Percentiles rank a stretch among this genome's conserved stretches.
Evolutionary conservation across 2,113 vertebrate species (phyloP).

Genomic region (Tetrax tetrax): DNA sequence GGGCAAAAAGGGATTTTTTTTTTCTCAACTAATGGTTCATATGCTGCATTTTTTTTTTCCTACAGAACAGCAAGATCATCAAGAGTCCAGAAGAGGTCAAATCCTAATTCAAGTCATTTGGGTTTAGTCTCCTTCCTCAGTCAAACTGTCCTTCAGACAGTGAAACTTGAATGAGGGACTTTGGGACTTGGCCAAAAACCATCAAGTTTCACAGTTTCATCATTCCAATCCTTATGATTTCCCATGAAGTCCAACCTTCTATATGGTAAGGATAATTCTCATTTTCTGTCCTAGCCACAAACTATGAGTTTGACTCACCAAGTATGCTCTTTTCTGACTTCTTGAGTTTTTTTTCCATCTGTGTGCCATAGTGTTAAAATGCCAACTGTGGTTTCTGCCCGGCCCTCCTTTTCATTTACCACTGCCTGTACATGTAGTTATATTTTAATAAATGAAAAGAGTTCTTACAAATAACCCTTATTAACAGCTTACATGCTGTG

Average conservation of each 20-base stretch:
- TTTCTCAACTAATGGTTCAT: neutral
- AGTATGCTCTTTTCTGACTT: neutral
- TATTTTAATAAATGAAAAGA: slow-evolving; percentile 37
- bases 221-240: neutral
- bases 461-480: neutral
- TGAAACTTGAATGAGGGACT: neutral
- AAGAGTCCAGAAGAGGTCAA: neutral
- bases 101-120: neutral
- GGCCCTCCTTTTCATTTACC: slow-evolving; percentile 18
- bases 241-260: neutral
- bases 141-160: neutral
- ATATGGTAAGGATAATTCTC: neutral
- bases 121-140: neutral
- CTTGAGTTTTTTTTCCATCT: neutral
- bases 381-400: neutral
- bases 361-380: neutral
- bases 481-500: slow-evolving; percentile 23
- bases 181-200: neutral
- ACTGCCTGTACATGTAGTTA: neutral
- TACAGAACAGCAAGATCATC: neutral
- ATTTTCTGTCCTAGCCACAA: slow-evolving; percentile 13
- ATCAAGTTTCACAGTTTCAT: neutral
- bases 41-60: neutral
- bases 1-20: neutral
- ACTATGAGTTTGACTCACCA: neutral